Percentiles rank a stretch among this genome's conserved stretches.
Conservation (phyloP, 2,888 invertebrate species). For the Acleris holmiana region DNA sequence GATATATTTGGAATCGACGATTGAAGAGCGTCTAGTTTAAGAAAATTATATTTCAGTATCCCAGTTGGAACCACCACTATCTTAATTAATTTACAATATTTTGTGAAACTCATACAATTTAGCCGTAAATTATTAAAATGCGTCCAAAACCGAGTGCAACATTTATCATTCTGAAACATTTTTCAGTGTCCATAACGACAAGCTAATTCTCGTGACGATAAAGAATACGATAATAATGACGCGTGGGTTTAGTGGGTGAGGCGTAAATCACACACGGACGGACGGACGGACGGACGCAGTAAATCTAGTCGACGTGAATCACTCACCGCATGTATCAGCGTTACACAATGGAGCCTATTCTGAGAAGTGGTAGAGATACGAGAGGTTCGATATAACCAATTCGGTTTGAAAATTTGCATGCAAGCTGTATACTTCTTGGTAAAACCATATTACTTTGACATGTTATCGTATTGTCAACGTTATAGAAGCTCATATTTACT, state of each 20-base stretch:
- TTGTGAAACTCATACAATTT: too few species aligned
- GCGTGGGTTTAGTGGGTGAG: constrained; percentile 53
- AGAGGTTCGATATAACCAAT: neutral
- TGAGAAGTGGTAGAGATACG: neutral
- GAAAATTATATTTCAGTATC: too few species aligned
- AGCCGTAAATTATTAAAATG: neutral
- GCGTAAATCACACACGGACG: constrained; percentile 62
- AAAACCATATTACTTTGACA: too few species aligned
- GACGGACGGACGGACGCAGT: constrained; percentile 57
- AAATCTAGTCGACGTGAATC: constrained; percentile 67
- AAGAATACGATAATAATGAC: constrained; percentile 54
- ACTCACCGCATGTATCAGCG: constrained; percentile 54
- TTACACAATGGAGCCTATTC: constrained; percentile 27
- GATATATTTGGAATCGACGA: too few species aligned
- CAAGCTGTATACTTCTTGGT: too few species aligned
- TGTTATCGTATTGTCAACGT: too few species aligned
- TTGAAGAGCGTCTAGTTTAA: too few species aligned
- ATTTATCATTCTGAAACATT: neutral
- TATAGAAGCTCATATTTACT: too few species aligned
- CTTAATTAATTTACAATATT: too few species aligned
- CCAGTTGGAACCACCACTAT: too few species aligned
- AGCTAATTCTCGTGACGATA: constrained; percentile 31
- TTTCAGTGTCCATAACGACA: constrained; percentile 23
- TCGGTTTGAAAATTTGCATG: too few species aligned
- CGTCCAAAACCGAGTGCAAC: neutral